Base-by-base conservation (phyloP, 2,888 invertebrate species). In the Parasteatoda lunata region DNA sequence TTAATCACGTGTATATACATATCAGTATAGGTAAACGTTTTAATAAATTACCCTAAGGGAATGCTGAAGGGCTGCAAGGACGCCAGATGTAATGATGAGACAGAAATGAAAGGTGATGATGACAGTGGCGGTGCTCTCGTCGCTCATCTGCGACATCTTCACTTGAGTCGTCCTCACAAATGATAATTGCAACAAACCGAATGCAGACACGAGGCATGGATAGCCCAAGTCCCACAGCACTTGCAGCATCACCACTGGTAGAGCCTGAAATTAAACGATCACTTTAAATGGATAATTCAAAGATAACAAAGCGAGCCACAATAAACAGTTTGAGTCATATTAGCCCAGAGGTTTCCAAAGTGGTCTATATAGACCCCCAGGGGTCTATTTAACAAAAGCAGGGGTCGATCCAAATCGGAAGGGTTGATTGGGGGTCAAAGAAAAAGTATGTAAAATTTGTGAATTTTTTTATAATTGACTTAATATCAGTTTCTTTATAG, bases 201-300 rank as follows among this genome's bases (percentile, higher is more conserved):
- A 94, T 65, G 93, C 93, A 65, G 93, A 93, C 75, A 93, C 93
- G 85, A 94, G 92, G 90, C 93, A 93, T 11, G 94, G 94, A 90
- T 93, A 93, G 88, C 93, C 93, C 77, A 93, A 91, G 90, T 94
- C 94, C 93, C 93, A 93, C 89, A 94, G 91, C 85, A 94, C 92
- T 70, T 93, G 92, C 47, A 93, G 92, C 89, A 94, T 91, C 68
- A 93, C 91, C 89, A 91, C 92, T 68, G 94, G 93, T 15, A 86
- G 76, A 13, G 71, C 68, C 85, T 86, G 51, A 3, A 69, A 64
- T 4, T 7, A 59, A n/a, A 59, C 59, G 4, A 30, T 30, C 30
- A 30, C 30, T 30, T 30, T 30, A 30, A n/a, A 30, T 30, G 30
- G 30, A 1, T 30, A 30, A 2, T 30, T 30, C 30, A 30, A 30